Conservation (phyloP, 92 coral and sea anemone species). For the Desmophyllum pertusum region DNA sequence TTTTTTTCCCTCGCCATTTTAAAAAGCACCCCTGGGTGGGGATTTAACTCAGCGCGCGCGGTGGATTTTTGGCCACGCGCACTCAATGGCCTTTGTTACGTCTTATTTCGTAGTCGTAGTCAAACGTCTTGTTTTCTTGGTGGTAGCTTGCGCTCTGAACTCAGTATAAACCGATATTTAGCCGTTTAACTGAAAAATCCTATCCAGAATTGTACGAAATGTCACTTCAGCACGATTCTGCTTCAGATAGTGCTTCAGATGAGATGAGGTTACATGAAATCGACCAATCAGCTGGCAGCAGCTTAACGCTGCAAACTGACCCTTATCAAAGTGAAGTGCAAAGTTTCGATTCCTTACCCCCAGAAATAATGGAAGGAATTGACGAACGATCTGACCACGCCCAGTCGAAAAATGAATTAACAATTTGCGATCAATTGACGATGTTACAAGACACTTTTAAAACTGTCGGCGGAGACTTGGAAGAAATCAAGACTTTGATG, state of each 20-base stretch:
- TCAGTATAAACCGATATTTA: not conserved
- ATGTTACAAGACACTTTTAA: constrained; percentile 24
- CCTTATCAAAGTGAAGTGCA: not conserved
- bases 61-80: not conserved
- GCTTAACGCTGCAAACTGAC: not conserved
- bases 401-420: not conserved
- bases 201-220: not conserved
- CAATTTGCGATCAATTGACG: not conserved
- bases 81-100: constrained; percentile 13
- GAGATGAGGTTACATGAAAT: not conserved
- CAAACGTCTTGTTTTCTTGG: not conserved
- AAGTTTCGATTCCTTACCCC: not conserved
- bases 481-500: constrained; percentile 36
- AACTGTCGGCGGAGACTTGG: constrained; percentile 39
- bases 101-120: not conserved
- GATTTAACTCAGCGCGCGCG: constrained; percentile 25
- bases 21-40: not conserved
- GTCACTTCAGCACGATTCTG: constrained; percentile 22
- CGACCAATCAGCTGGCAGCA: not conserved
- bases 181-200: not conserved
- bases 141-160: not conserved
- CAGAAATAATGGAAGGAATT: not conserved
- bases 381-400: not conserved
- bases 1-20: too few relatives aligned
- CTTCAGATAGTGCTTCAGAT: not conserved